Conservation (phyloP, 2,113 vertebrate species). For the Oostethus manadensis region DNA sequence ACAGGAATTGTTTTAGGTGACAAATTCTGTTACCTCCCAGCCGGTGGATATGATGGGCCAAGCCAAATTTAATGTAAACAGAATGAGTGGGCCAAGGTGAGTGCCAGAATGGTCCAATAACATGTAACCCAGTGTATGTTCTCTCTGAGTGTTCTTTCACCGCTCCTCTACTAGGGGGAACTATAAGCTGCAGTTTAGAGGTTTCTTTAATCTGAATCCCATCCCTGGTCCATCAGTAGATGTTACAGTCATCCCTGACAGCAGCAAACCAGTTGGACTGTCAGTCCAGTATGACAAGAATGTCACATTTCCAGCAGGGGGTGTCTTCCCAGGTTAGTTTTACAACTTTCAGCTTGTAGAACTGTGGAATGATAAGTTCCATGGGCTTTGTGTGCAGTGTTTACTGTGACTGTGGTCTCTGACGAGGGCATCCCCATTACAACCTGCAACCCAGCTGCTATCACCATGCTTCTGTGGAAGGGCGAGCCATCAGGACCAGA, state of each 20-base stretch:
- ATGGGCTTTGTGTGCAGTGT: conserved; percentile 71
- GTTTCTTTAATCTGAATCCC: conserved; percentile 62
- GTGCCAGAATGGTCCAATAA: conserved; percentile 33
- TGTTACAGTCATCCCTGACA: conserved; percentile 81
- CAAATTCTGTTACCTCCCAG: conserved; percentile 36
- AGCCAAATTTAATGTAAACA: conserved; percentile 73
- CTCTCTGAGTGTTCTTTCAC: conserved; percentile 1
- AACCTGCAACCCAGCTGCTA: conserved; percentile 73
- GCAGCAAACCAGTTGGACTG: conserved; percentile 78
- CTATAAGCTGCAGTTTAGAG: conserved; percentile 74
- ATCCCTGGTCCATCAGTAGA: conserved; percentile 76
- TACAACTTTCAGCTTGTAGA: neutral
- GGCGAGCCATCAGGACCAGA: conserved; percentile 29
- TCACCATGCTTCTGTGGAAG: conserved; percentile 84
- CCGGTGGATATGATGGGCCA: conserved; percentile 76
- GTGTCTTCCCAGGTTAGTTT: conserved; percentile 74
- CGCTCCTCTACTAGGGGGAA: conserved; percentile 76
- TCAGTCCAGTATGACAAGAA: conserved; percentile 74
- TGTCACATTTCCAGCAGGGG: conserved; percentile 74
- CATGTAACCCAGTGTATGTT: neutral
- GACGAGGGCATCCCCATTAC: conserved; percentile 81
- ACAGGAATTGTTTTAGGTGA: conserved; percentile 43
- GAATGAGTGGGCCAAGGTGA: conserved; percentile 81
- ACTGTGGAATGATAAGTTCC: neutral
- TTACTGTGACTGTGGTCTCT: conserved; percentile 82